Percentiles rank a stretch among this genome's conserved stretches.
These are phyloP conservation scores for Aphidoletes aphidimyza DNA, from an alignment of 2,888 invertebrate genomes.

Conservation along the genomic window DNA sequence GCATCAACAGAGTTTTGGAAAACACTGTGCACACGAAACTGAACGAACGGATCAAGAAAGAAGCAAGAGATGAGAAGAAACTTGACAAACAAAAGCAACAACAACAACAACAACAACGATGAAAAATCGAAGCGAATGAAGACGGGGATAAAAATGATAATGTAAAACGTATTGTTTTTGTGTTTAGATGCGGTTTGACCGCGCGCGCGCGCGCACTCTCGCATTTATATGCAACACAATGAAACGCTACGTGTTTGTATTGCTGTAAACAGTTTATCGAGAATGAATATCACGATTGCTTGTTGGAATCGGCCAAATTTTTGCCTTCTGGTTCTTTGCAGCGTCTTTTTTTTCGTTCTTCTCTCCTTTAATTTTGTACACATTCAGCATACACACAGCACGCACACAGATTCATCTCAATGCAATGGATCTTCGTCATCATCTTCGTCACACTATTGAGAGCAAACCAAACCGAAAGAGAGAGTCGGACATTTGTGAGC, in stretches of 20 bases:
- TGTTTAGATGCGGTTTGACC: slow-evolving; percentile 41
- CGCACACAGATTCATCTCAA: slow-evolving; percentile 25
- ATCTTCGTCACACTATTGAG: too few relatives aligned
- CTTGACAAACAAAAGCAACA: too few relatives aligned
- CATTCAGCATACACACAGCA: neutral
- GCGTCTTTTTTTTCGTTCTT: neutral
- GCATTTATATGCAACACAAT: too few relatives aligned
- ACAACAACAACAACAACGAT: too few relatives aligned
- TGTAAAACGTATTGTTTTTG: slow-evolving; percentile 46
- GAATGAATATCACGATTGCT: slow-evolving; percentile 39
- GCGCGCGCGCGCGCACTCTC: too few relatives aligned
- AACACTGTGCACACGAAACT: neutral
- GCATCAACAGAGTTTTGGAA: slow-evolving; percentile 28
- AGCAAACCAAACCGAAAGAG: too few relatives aligned
- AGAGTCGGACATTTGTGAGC: neutral
- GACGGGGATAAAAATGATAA: neutral
- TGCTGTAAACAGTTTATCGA: slow-evolving; percentile 34
- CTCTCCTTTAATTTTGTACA: neutral
- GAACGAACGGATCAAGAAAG: neutral
- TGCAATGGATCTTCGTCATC: too few relatives aligned
- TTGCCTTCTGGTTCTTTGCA: slow-evolving; percentile 18
- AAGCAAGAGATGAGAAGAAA: neutral
- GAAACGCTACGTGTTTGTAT: slow-evolving; percentile 32
- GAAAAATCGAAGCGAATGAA: too few relatives aligned
- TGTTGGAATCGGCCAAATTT: neutral